Base-by-base conservation (phyloP, 2,797 vertebrate species). In the Rhinogobio ventralis region DNA sequence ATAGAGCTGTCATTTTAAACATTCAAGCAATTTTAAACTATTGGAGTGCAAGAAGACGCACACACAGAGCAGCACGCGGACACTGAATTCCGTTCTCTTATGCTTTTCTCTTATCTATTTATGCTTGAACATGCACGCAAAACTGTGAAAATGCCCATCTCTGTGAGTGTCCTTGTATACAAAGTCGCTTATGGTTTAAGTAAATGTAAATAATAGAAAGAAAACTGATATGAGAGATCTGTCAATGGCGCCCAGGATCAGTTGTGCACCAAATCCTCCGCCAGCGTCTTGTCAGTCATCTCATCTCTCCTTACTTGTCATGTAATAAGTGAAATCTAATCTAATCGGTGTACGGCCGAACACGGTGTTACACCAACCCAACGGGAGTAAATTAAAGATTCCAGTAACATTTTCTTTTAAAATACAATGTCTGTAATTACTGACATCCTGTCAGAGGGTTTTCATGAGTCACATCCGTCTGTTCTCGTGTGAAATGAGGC, bases 381-480 rank as follows among this genome's bases (percentile, higher is more conserved):
- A 14, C 11, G 5, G 19, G 19, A 14, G 13, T 51, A 14, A 79
- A 67, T 46, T 8, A 60, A 81, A 62, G 10, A 49, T 51, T 57
- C 7, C n/a, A n/a, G 39, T 72, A 15, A 81, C 17, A 72, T 57
- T 46, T 14, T 25, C 28, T 60, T 82, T 60, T 8, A 11, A 73
- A 45, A 23, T 46, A 33, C 7, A 62, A 42, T 39, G 72, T 39
- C 36, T 83, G 49, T 28, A 8, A 67, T 76, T 68, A 28, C 60
- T 30, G 71, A 62, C 33, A 76, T 83, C 62, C 72, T 77, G 60
- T 83, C 60, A 67, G 28, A 75, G 4, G 9, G 42, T 33, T 77
- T 55, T 83, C 17, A 57, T 57, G 73, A 83, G n/a, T 74, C 55
- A 20, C 2, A n/a, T 74, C 69, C 28, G 8, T 82, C 28, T 51